A percentile compares a stretch with the other conserved stretches of the same genome.
phyloP scores from a whole-genome alignment of 1,140 invertebrate species.

The Scaptomyza graminum region DNA sequence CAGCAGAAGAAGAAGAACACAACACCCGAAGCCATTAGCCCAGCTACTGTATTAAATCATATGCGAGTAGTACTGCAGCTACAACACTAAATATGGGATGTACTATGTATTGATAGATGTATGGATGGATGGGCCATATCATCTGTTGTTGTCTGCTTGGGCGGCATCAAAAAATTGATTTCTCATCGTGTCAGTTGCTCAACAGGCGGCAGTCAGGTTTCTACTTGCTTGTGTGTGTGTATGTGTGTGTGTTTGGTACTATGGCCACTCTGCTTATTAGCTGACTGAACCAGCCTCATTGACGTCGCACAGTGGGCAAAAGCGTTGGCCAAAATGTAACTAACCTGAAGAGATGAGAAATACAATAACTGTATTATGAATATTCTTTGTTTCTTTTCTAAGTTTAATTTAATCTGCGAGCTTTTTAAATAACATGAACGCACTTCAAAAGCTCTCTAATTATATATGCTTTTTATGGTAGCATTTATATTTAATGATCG shows the following conservation, averaged over 20 bases:
- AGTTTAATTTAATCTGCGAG: too few relatives aligned
- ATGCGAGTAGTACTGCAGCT: conserved; percentile 11
- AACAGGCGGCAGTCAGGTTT: conserved; percentile 61
- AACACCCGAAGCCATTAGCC: conserved; percentile 61
- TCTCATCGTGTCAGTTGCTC: conserved; percentile 70
- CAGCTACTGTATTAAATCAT: conserved; percentile 80
- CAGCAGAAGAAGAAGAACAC: not conserved
- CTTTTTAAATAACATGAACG: too few relatives aligned
- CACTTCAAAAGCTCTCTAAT: too few relatives aligned
- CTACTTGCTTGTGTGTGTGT: conserved; percentile 22
- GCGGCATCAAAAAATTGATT: conserved; percentile 73
- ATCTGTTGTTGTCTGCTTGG: conserved; percentile 66
- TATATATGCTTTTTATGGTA: too few relatives aligned
- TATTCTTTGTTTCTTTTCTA: too few relatives aligned
- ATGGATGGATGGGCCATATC: conserved; percentile 16
- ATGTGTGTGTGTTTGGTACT: conserved; percentile 10
- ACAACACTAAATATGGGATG: not conserved
- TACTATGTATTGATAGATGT: too few relatives aligned
- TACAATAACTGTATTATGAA: not conserved
- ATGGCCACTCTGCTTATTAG: conserved; percentile 75
- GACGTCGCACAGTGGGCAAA: conserved; percentile 51
- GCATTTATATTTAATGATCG: too few relatives aligned
- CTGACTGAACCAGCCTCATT: conserved; percentile 42
- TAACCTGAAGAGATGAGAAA: not conserved
- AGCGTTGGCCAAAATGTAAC: not conserved